A percentile compares a stretch with the other conserved stretches of the same genome.
phyloP scores from a whole-genome alignment of 2,797 vertebrate species.

The Oreochromis grahami region DNA sequence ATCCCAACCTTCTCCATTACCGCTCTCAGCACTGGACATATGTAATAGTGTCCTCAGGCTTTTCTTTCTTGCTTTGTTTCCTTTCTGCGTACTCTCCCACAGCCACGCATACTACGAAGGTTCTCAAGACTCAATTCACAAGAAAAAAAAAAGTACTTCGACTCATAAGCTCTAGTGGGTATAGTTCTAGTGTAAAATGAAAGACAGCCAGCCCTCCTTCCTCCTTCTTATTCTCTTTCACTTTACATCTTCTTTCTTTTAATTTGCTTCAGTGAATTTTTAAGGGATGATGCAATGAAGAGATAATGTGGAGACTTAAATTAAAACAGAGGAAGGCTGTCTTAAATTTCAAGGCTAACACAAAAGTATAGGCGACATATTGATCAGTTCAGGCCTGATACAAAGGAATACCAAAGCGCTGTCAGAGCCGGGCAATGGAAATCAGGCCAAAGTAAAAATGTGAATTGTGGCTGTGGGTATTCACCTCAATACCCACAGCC shows the following conservation, averaged over 20 bases:
- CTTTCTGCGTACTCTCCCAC: background rate
- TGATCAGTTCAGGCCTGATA: background rate
- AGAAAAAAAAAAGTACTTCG: background rate
- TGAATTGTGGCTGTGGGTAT: background rate
- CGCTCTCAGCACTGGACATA: background rate
- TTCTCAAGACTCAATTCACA: background rate
- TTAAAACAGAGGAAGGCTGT: background rate
- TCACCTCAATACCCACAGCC: background rate
- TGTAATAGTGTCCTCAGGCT: background rate
- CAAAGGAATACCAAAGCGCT: background rate
- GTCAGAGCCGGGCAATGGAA: background rate
- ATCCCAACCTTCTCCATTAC: background rate
- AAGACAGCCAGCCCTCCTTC: background rate
- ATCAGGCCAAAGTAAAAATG: background rate
- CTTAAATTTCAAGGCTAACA: background rate
- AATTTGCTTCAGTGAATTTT: background rate
- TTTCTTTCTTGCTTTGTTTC: background rate
- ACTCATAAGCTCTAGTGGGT: background rate
- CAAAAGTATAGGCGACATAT: background rate
- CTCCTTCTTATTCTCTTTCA: background rate
- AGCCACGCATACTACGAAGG: background rate
- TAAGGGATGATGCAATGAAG: background rate
- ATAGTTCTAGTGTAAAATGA: background rate
- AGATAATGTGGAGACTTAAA: background rate
- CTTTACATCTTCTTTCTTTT: background rate